Evolutionary conservation across 1,140 invertebrate genomes (phyloP), one percentile per base, ranked within the genome.

Genomic region (Anastatus disparis): DNA sequence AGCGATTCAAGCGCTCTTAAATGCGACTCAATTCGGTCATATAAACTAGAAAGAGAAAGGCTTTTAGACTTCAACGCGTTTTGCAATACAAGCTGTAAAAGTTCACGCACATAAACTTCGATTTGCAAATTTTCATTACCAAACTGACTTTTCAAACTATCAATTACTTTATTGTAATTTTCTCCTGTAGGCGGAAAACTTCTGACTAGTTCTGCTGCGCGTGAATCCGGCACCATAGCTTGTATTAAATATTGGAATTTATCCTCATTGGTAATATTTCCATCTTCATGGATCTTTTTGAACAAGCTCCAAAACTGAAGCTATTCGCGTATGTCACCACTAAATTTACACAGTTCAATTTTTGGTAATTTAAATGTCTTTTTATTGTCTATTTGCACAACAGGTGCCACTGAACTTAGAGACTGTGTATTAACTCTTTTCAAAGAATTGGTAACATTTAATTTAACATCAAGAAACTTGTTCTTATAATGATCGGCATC

Each of bases 201-300:
- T 31, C 75, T 29, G 4, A 72, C 64, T 12, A 71, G 20, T 3
- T 48, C 38, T 0, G 15, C 13, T 27, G 74, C 74, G 24, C 70
- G 35, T 9, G 77, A 74, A 8, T 24, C 63, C 10, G 26, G 24
- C n/a, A 70, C 62, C 67, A 71, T 73, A 1, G 64, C 40, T 22
- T 71, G 70, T 13, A 72, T 59, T 9, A 81, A 38, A 50, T 79
- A 78, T 13, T 78, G 66, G 50, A 82, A 80, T 55, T 82, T 84
- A 61, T 81, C 75, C 10, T 70, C 68, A 13, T 70, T 70, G 27
- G 67, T 55, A 0, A 84, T 52, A 10, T 65, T 66, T 15, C 26
- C 27, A 65, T 83, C 80, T 56, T 78, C 77, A 64, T 84, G 73
- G n/a, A 85, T 80, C 22, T 78, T 77, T 31, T 76, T 73, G 56